Percentiles rank a stretch among this genome's conserved stretches.
phyloP scores from a whole-genome alignment of 2,113 vertebrate species.

The Equus przewalskii region DNA sequence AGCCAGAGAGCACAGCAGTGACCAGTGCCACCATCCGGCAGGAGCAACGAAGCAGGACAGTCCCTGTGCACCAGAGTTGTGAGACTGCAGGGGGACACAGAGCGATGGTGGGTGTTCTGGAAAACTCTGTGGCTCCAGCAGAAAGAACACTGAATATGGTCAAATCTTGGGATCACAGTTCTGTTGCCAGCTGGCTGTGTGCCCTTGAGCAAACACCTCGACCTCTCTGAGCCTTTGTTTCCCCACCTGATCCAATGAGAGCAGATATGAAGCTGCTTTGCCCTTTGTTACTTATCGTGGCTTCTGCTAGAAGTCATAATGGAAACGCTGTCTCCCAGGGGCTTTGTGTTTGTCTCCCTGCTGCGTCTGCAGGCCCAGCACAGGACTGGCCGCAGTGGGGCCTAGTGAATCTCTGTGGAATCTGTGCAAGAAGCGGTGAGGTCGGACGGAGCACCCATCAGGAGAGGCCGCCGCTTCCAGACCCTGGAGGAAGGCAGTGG shows the following conservation, averaged over 20 bases:
- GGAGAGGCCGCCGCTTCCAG: not conserved
- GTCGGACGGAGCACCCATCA: no score
- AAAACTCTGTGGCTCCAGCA: not conserved
- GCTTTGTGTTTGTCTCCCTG: not conserved
- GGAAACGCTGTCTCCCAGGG: not conserved
- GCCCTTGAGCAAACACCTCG: not conserved
- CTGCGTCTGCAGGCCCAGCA: not conserved
- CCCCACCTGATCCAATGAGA: not conserved
- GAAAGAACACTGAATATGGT: rapidly evolving
- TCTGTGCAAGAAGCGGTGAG: not conserved
- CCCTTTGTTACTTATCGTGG: not conserved
- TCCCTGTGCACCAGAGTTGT: not conserved
- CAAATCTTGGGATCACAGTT: not conserved
- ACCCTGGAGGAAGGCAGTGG: not conserved
- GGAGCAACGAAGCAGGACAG: not conserved
- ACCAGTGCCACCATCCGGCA: rapidly evolving
- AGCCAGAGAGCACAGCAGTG: not conserved
- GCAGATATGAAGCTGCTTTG: not conserved
- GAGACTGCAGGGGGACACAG: not conserved
- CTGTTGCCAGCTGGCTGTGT: not conserved
- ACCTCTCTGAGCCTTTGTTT: not conserved
- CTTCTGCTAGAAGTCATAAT: not conserved
- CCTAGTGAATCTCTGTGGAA: no score
- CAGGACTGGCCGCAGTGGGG: not conserved
- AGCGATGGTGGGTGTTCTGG: rapidly evolving